A percentile compares a stretch with the other conserved stretches of the same genome.
phyloP scores from a whole-genome alignment of 2,113 vertebrate genomes.

The Erythrocercus mccallii region DNA sequence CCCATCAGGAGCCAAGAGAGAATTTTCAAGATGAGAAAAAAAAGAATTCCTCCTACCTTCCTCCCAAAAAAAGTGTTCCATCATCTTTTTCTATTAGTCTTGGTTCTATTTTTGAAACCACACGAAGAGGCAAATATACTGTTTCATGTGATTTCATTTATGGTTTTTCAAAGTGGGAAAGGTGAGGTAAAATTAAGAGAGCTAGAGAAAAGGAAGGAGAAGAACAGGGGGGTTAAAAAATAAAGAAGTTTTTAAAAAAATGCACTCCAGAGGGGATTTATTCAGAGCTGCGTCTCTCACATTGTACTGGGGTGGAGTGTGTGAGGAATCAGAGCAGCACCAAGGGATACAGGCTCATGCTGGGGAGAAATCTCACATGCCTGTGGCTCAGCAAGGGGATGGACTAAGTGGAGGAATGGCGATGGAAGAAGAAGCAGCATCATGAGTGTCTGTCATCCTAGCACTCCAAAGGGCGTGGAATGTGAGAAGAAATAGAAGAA shows the following conservation, averaged over 20 bases:
- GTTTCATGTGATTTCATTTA: background rate
- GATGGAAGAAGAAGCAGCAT: background rate
- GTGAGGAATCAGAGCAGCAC: background rate
- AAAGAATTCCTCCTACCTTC: background rate
- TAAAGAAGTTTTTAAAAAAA: background rate
- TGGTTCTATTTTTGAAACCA: background rate
- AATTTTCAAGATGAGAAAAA: background rate
- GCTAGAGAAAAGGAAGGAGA: background rate
- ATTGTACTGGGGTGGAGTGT: fast-evolving
- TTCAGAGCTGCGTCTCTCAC: background rate
- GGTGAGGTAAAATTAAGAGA: background rate
- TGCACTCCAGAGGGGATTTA: background rate
- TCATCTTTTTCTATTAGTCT: background rate
- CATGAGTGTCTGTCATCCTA: background rate
- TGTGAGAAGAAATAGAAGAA: background rate
- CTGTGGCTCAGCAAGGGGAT: background rate
- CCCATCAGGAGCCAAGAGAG: background rate
- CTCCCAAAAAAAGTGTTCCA: background rate
- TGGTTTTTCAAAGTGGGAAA: background rate
- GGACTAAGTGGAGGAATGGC: background rate
- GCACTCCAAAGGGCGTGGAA: background rate
- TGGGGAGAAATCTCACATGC: background rate
- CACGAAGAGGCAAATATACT: background rate
- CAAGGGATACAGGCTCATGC: fast-evolving
- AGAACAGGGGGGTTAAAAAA: background rate